Percentiles rank a stretch among this genome's conserved stretches.
Conservation (phyloP, 1,140 invertebrate species). For the Antheraea mylitta region DNA sequence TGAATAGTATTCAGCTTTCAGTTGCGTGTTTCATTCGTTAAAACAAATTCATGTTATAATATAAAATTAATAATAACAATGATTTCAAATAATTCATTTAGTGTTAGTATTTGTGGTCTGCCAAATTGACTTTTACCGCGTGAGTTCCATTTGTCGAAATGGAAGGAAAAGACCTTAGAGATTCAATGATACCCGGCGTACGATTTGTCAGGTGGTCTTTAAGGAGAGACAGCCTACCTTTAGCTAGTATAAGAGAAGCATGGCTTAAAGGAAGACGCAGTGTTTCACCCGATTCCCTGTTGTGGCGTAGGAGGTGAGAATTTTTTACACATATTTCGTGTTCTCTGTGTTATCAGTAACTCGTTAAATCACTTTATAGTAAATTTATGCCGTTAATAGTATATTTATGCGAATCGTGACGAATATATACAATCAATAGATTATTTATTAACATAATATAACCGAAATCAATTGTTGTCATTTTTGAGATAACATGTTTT, state of each 20-base stretch:
- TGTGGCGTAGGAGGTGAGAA: slow-evolving; percentile 54
- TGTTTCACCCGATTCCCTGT: slow-evolving; percentile 40
- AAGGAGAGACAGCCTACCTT: slow-evolving; percentile 57
- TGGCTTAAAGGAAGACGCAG: slow-evolving; percentile 52
- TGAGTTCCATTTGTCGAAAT: background rate
- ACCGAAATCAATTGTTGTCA: too few species aligned
- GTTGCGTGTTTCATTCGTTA: background rate
- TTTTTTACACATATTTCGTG: background rate
- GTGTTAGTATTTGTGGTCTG: background rate
- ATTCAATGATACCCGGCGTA: slow-evolving; percentile 8
- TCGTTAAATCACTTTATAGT: background rate
- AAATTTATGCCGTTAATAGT: background rate
- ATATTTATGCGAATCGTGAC: background rate
- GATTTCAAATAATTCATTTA: background rate
- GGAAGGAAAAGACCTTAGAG: slow-evolving; percentile 16
- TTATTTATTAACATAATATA: background rate
- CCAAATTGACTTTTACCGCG: background rate
- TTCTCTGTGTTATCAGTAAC: background rate
- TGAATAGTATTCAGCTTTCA: slow-evolving; percentile 5
- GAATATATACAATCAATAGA: background rate
- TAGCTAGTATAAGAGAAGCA: slow-evolving; percentile 50
- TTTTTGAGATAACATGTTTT: too few species aligned
- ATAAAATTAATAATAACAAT: background rate
- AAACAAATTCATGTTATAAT: slow-evolving; percentile 1
- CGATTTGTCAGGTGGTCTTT: slow-evolving; percentile 38